Conservation (phyloP, 2,888 invertebrate genomes). For the Eupithecia vulgata region DNA sequence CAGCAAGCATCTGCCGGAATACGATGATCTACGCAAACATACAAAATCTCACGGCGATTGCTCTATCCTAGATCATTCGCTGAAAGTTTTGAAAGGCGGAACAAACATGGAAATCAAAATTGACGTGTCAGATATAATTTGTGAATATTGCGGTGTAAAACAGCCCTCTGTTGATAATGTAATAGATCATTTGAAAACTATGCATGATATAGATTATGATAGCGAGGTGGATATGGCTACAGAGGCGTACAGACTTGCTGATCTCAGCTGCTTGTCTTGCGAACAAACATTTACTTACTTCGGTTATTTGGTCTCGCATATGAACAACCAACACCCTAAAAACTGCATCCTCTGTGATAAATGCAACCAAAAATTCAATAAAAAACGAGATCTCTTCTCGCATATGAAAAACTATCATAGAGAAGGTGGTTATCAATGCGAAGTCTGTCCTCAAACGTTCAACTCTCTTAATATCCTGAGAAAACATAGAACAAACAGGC, state of each 20-base stretch:
- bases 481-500: conserved; percentile 71
- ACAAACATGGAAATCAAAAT: conserved; percentile 79
- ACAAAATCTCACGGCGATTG: conserved; percentile 73
- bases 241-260: conserved; percentile 69
- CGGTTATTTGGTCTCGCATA: conserved; percentile 74
- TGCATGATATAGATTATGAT: conserved; percentile 71
- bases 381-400: conserved; percentile 73
- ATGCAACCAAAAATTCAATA: conserved; percentile 76
- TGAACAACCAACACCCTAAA: conserved; percentile 74
- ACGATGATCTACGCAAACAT: conserved; percentile 66
- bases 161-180: conserved; percentile 60
- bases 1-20: conserved; percentile 69
- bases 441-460: conserved; percentile 69
- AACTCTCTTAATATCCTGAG: conserved; percentile 71
- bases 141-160: conserved; percentile 65
- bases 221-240: conserved; percentile 72
- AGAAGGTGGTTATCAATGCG: conserved; percentile 76
- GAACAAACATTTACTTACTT: conserved; percentile 72
- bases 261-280: conserved; percentile 69
- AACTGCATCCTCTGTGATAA: conserved; percentile 75
- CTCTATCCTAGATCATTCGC: conserved; percentile 70
- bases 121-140: conserved; percentile 70
- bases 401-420: conserved; percentile 78
- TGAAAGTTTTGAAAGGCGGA: conserved; percentile 75
- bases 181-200: conserved; percentile 61